These are phyloP conservation scores for Antigone vipio DNA, from an alignment of 2,113 vertebrate genomes.

Conservation along the genomic window DNA sequence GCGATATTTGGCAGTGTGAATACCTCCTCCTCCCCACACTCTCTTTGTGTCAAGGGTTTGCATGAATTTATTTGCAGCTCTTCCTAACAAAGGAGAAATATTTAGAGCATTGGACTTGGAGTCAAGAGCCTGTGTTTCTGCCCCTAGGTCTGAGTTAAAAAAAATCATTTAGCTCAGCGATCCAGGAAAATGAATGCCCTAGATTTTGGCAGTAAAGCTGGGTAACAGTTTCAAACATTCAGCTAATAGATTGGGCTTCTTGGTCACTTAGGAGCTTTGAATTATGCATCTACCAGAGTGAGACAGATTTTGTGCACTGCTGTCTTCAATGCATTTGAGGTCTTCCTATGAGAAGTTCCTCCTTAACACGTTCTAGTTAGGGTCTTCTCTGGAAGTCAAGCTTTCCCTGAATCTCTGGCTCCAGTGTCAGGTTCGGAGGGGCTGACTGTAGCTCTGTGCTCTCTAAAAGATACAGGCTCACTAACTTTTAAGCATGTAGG, in stretches of 20 bases:
- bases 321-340: background rate
- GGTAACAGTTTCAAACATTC: background rate
- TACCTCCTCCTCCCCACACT: background rate
- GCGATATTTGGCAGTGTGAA: background rate
- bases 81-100: background rate
- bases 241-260: background rate
- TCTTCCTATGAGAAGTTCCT: background rate
- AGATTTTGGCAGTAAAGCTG: conserved; percentile 33
- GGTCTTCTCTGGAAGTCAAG: background rate
- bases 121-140: conserved; percentile 11
- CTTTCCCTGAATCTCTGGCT: background rate
- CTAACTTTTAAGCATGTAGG: background rate
- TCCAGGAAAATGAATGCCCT: conserved; percentile 51
- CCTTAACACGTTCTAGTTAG: background rate
- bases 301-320: background rate
- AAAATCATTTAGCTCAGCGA: conserved; percentile 48
- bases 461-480: background rate
- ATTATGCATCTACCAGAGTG: background rate
- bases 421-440: background rate
- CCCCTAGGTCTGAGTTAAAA: conserved; percentile 31
- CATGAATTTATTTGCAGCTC: background rate
- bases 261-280: background rate
- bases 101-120: background rate
- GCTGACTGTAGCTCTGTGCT: background rate
- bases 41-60: background rate